phyloP scores from a whole-genome alignment of 2,888 invertebrate genomes.

The Clivina fossor region DNA sequence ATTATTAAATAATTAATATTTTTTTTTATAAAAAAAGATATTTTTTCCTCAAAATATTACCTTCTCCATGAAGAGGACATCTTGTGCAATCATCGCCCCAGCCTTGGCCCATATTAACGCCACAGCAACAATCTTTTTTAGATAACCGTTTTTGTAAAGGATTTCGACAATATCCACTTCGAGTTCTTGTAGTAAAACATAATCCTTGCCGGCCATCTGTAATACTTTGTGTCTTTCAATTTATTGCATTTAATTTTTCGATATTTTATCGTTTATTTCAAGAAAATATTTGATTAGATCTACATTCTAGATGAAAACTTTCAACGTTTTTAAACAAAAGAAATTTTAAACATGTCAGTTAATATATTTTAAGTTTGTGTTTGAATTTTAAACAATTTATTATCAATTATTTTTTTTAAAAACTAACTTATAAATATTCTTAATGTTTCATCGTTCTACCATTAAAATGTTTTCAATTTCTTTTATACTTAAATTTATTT shows the following conservation, averaged over 20 bases:
- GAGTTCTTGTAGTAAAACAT: constrained; percentile 70
- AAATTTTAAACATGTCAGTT: too few relatives aligned
- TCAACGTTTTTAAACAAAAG: too few relatives aligned
- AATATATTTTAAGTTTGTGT: too few relatives aligned
- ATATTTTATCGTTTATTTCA: too few relatives aligned
- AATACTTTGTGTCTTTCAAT: constrained; percentile 38
- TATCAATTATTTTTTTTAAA: too few relatives aligned
- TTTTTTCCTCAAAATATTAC: constrained; percentile 47
- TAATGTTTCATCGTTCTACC: too few relatives aligned
- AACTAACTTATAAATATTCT: too few relatives aligned
- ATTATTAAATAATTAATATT: constrained; percentile 21
- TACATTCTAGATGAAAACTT: too few relatives aligned
- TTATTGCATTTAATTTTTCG: constrained; percentile 14
- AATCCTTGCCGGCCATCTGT: constrained; percentile 77
- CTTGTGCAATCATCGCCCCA: constrained; percentile 79
- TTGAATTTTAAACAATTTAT: too few relatives aligned
- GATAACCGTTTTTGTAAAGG: constrained; percentile 70
- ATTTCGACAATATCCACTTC: constrained; percentile 70
- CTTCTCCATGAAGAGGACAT: constrained; percentile 67
- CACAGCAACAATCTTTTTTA: constrained; percentile 84
- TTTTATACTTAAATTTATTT: too few relatives aligned
- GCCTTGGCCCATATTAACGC: constrained; percentile 82
- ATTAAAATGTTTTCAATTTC: too few relatives aligned
- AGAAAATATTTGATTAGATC: too few relatives aligned
- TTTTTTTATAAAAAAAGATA: constrained; percentile 4